Base-by-base conservation (phyloP, 2,888 invertebrate species). In the Myopa tessellatipennis region DNA sequence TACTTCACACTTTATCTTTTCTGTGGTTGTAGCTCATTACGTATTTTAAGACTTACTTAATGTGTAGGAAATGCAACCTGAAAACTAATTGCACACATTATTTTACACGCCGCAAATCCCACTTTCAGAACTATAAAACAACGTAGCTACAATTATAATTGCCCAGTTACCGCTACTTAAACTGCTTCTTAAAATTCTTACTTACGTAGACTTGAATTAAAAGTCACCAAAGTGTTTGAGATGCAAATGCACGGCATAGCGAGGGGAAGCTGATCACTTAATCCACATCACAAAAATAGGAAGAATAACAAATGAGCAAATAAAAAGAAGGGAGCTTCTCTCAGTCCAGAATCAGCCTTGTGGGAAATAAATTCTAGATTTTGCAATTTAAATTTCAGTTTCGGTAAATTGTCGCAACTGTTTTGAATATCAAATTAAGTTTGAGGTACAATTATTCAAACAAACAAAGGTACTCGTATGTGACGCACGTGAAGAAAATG, bases 351-450 rank as follows among this genome's bases (percentile, higher is more conserved):
- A 3, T 50, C 26, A 26, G 26, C 26, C 1, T 45, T 45, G 7
- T 55, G 10, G 4, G 55, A 12, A 55, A 12, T 6, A 55, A 55
- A 16, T 16, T 55, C 16, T 6, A 16, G 55, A 55, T 55, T 6
- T 55, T 55, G 55, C 55, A 84, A 85, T 84, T 84, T 85, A 85
- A 84, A 85, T 84, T 85, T 84, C 80, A 83, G 85, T 85, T 84
- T 84, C 85, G 85, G 85, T 84, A 85, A 84, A 84, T 85, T 85
- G 84, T 85, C 85, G 83, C 85, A 85, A 86, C 78, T 79, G 84
- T 81, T 84, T 80, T 84, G 84, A 84, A 84, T 85, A 81, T 84
- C 79, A 85, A 84, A 84, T 84, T 84, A 84, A 85, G 79, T 81
- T 79, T 80, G 78, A 80, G 81, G 40, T 16, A 8, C 14, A n/a